Percentiles rank a stretch among this genome's conserved stretches.
These are phyloP conservation scores for Podargus strigoides DNA, from an alignment of 2,797 vertebrate genomes.

Conservation along the genomic window DNA sequence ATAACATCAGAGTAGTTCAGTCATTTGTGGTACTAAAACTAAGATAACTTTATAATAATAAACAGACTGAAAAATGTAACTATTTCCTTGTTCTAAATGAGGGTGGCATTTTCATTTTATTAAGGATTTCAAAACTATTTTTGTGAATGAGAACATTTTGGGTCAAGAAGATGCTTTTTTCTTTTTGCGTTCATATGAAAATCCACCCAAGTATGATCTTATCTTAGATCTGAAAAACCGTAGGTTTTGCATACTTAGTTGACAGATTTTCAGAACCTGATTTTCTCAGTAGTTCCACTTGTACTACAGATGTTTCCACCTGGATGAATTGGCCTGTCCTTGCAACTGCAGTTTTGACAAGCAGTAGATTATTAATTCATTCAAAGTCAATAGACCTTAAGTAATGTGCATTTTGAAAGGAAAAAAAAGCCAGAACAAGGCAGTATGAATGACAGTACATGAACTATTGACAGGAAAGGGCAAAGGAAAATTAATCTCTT, in stretches of 20 bases:
- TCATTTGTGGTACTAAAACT: background rate
- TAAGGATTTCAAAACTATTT: background rate
- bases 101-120: background rate
- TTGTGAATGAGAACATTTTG: background rate
- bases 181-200: background rate
- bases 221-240: background rate
- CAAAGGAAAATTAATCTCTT: background rate
- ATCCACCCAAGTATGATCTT: background rate
- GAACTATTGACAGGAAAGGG: background rate
- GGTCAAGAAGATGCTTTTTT: background rate
- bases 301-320: background rate
- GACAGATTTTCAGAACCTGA: background rate
- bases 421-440: background rate
- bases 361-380: background rate
- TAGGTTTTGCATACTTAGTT: background rate
- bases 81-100: background rate
- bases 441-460: background rate
- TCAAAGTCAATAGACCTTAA: background rate
- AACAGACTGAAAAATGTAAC: too few relatives aligned
- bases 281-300: background rate
- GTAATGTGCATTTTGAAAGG: background rate
- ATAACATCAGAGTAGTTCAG: background rate
- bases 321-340: background rate
- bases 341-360: background rate
- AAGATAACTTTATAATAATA: too few relatives aligned